Evolutionary conservation across 2,797 vertebrate genomes (phyloP).

Genomic region (Sciurus vulgaris): DNA sequence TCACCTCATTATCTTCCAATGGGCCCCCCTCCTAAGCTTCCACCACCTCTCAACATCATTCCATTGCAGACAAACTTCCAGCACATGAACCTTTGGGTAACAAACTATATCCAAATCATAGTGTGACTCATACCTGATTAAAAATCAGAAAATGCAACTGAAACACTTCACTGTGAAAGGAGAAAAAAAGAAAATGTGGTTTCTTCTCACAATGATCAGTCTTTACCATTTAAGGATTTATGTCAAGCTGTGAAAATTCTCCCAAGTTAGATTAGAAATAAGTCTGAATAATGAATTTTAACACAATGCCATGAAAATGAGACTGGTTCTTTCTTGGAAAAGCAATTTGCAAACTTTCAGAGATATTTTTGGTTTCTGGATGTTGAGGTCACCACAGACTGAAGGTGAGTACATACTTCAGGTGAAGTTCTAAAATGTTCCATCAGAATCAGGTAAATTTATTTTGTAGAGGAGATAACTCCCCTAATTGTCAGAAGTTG

Average conservation of each 20-base stretch:
- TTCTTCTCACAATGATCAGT: conserved; percentile 40
- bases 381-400: conserved; percentile 39
- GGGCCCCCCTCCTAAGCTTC: background rate
- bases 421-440: conserved; percentile 33
- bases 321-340: conserved; percentile 46
- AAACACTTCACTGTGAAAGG: conserved; percentile 35
- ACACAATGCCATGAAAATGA: conserved; percentile 47
- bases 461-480: conserved; percentile 24
- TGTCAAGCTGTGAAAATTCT: conserved; percentile 71
- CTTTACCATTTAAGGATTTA: conserved; percentile 60
- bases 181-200: conserved; percentile 26
- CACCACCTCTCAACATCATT: background rate
- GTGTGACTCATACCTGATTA: background rate
- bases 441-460: conserved; percentile 27
- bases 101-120: background rate
- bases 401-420: background rate
- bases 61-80: background rate
- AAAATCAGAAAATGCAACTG: conserved; percentile 48
- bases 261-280: conserved; percentile 57
- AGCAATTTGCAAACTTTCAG: conserved; percentile 64
- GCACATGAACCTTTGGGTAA: too few relatives aligned
- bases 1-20: background rate
- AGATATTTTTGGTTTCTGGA: conserved; percentile 54
- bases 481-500: conserved; percentile 21
- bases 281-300: conserved; percentile 67